phyloP scores from a whole-genome alignment of 2,888 invertebrate species.

The Pammene fasciana region DNA sequence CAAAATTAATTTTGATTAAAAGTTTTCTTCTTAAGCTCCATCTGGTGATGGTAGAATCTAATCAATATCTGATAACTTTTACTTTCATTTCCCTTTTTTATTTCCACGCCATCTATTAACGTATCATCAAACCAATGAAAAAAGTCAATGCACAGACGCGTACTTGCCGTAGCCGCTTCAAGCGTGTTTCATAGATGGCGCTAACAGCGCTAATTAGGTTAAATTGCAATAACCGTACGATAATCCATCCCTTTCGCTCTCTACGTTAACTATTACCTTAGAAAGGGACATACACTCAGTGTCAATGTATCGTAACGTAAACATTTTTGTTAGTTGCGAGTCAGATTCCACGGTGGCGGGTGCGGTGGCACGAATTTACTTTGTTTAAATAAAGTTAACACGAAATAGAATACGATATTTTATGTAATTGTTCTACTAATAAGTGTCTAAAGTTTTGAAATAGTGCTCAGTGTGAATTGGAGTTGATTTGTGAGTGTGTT shows the following conservation, averaged over 20 bases:
- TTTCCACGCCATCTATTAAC: slow-evolving; percentile 51
- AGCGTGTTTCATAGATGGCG: slow-evolving; percentile 44
- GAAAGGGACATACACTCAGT: slow-evolving; percentile 55
- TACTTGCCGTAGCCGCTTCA: slow-evolving; percentile 36
- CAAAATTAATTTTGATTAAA: not conserved
- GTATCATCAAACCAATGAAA: slow-evolving; percentile 28
- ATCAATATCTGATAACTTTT: slow-evolving; percentile 1
- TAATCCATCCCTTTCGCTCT: slow-evolving; percentile 48
- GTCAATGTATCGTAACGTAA: slow-evolving; percentile 70
- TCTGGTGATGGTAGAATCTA: slow-evolving; percentile 4
- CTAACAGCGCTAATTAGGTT: slow-evolving; percentile 33
- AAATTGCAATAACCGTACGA: slow-evolving; percentile 48
- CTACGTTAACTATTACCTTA: not conserved
- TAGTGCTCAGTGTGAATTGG: slow-evolving; percentile 46
- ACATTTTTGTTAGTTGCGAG: slow-evolving; percentile 67
- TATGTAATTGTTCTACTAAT: slow-evolving; percentile 18
- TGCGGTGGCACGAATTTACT: slow-evolving; percentile 41
- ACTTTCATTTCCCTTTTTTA: slow-evolving; percentile 7
- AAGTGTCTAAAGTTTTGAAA: slow-evolving; percentile 41
- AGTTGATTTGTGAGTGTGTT: slow-evolving; percentile 45
- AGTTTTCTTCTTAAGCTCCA: not conserved
- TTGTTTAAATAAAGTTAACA: slow-evolving; percentile 31
- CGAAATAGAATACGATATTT: slow-evolving; percentile 45
- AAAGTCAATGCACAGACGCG: slow-evolving; percentile 47
- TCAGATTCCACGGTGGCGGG: slow-evolving; percentile 65